Percentiles rank a stretch among this genome's conserved stretches.
Conservation (phyloP, 2,113 vertebrate species). For the Leptodactylus fuscus region DNA sequence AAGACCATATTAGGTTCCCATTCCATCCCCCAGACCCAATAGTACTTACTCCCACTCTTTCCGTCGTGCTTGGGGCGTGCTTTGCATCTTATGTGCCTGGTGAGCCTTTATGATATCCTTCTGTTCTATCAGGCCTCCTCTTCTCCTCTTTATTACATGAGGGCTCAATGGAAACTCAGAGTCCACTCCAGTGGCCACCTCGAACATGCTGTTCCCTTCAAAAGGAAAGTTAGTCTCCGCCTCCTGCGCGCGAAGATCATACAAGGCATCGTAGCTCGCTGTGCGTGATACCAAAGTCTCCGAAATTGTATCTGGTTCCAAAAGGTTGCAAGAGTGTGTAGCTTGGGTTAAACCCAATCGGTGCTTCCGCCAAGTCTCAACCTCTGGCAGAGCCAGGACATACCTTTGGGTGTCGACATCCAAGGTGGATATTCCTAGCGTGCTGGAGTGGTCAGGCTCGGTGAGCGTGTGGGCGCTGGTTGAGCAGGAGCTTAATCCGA, state of each 20-base stretch:
- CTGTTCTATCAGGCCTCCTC: constrained; percentile 94
- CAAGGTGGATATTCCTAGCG: constrained; percentile 68
- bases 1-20: too few species aligned
- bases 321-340: constrained; percentile 76
- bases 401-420: constrained; percentile 69
- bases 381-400: constrained; percentile 76
- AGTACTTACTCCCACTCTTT: constrained; percentile 98
- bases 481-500: constrained; percentile 83
- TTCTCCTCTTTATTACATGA: constrained; percentile 87
- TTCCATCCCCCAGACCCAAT: neutral
- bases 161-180: constrained; percentile 82
- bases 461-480: constrained; percentile 77
- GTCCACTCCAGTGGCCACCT: constrained; percentile 68
- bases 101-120: constrained; percentile 95
- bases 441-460: constrained; percentile 68
- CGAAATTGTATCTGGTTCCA: constrained; percentile 77
- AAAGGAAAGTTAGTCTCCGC: constrained; percentile 68
- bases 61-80: constrained; percentile 92
- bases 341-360: constrained; percentile 72
- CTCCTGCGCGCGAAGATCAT: constrained; percentile 71
- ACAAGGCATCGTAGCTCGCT: constrained; percentile 80
- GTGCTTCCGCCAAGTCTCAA: constrained; percentile 86
- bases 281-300: constrained; percentile 76
- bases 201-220: constrained; percentile 63
- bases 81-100: constrained; percentile 96